A percentile compares a stretch with the other conserved stretches of the same genome.
phyloP scores from a whole-genome alignment of 2,797 vertebrate species.

The Taeniopygia guttata region DNA sequence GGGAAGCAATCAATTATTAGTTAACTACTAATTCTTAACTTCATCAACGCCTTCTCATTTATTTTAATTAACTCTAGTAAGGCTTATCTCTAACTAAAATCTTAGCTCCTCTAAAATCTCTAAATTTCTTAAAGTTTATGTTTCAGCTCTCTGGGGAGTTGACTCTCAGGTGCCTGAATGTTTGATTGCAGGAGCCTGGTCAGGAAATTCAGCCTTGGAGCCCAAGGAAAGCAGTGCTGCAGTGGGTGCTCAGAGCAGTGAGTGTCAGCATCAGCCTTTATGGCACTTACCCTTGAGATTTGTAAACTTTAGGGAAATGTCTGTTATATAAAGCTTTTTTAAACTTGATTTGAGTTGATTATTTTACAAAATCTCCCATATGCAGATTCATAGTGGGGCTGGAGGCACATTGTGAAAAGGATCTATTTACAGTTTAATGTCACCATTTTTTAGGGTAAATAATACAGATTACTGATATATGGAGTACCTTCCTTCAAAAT shows the following conservation, averaged over 20 bases:
- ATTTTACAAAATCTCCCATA: not conserved
- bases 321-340: not conserved
- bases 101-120: no score
- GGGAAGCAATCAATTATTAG: no score
- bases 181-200: not conserved
- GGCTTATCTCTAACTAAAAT: no score
- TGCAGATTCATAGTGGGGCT: not conserved
- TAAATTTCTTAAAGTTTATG: no score
- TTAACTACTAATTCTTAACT: no score
- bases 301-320: not conserved
- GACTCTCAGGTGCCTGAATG: rapidly evolving
- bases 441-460: not conserved
- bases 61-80: no score
- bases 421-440: not conserved
- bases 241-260: rapidly evolving
- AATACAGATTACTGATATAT: not conserved
- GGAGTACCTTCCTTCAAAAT: not conserved
- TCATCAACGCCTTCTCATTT: no score
- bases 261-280: not conserved
- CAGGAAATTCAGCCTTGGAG: not conserved
- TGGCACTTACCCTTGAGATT: not conserved
- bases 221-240: not conserved
- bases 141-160: rapidly evolving
- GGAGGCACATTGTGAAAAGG: not conserved
- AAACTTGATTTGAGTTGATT: not conserved